Evolutionary conservation across 2,113 vertebrate genomes (phyloP).

Genomic region (Lamprotornis superbus): DNA sequence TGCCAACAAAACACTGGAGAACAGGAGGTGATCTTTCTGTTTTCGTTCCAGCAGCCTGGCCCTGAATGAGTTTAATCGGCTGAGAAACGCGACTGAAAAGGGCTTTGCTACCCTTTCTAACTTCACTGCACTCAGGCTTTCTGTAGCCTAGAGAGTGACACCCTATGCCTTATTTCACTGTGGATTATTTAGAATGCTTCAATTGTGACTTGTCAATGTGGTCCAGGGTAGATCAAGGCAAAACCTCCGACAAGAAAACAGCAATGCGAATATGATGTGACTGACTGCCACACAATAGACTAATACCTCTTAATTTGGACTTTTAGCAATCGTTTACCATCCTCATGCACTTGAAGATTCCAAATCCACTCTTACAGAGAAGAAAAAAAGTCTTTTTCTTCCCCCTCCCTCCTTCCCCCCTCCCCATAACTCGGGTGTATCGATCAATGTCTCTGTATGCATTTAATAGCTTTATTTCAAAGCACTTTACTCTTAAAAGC

Average conservation of each 20-base stretch:
- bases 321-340: conserved; percentile 62
- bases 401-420: neutral
- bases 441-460: conserved; percentile 58
- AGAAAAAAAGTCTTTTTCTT: conserved; percentile 24
- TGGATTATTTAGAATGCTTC: conserved; percentile 65
- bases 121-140: conserved; percentile 19
- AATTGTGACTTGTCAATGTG: conserved; percentile 60
- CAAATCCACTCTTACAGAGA: conserved; percentile 47
- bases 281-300: conserved; percentile 51
- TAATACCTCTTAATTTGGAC: conserved; percentile 71
- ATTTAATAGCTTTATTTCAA: conserved; percentile 69
- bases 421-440: conserved; percentile 19
- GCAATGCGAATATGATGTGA: conserved; percentile 60
- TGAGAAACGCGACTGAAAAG: conserved; percentile 59
- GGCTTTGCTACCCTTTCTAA: conserved; percentile 56
- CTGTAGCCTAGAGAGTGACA: conserved; percentile 58
- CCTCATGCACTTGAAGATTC: conserved; percentile 49
- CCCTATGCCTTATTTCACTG: conserved; percentile 61
- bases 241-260: conserved; percentile 65
- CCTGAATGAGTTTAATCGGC: conserved; percentile 71
- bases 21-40: conserved; percentile 67
- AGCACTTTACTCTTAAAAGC: conserved; percentile 71
- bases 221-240: conserved; percentile 62
- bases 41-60: conserved; percentile 63
- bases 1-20: conserved; percentile 70